Evolutionary conservation across 2,113 vertebrate genomes (phyloP).

Genomic region (Solea senegalensis): DNA sequence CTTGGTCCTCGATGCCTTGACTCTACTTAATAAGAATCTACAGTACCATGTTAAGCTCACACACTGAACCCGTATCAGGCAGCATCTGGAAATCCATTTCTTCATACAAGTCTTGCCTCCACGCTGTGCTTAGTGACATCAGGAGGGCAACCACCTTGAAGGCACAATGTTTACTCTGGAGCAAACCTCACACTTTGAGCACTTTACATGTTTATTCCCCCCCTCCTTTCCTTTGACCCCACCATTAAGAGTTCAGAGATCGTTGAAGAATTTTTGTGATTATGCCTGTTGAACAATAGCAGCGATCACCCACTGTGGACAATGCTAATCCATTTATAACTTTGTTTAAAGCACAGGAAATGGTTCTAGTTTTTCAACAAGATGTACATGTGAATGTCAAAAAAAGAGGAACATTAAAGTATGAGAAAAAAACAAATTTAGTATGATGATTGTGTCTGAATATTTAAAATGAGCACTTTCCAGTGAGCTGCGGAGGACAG

Average conservation of each 20-base stretch:
- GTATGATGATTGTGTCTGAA: background rate
- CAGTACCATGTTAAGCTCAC: conserved; percentile 7
- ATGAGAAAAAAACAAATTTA: background rate
- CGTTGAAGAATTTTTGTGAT: background rate
- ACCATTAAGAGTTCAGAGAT: background rate
- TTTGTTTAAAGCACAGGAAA: conserved; percentile 32
- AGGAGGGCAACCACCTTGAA: conserved; percentile 20
- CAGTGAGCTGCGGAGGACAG: too few relatives aligned
- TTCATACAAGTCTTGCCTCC: conserved; percentile 5
- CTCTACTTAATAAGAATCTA: conserved; percentile 16
- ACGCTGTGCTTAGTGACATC: conserved; percentile 19
- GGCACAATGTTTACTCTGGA: conserved; percentile 8
- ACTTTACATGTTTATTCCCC: conserved; percentile 31
- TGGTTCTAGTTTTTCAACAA: conserved; percentile 28
- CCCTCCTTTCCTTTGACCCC: background rate
- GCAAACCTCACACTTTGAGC: conserved; percentile 7
- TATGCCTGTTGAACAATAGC: conserved; percentile 17
- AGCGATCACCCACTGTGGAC: conserved; percentile 27
- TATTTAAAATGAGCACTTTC: too few relatives aligned
- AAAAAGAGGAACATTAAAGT: conserved; percentile 40
- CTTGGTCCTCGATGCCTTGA: too few relatives aligned
- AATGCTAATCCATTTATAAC: conserved; percentile 18
- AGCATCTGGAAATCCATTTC: conserved; percentile 9
- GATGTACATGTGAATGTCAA: conserved; percentile 41
- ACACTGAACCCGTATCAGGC: conserved; percentile 1